Percentiles rank a stretch among this genome's conserved stretches.
Conservation (phyloP, 2,113 vertebrate species). For the Aegotheles bennettii region DNA sequence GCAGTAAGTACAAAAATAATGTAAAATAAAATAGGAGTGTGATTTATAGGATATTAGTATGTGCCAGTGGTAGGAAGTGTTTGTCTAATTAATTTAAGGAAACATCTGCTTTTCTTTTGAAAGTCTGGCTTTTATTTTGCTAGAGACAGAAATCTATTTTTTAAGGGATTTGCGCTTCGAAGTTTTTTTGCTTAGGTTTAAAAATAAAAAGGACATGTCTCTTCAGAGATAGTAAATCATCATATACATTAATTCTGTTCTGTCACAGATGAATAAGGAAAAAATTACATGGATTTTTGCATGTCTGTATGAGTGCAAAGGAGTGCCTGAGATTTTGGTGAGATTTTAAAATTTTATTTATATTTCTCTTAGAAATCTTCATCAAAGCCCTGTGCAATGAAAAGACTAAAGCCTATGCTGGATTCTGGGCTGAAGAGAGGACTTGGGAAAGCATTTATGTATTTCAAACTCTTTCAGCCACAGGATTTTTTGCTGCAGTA, state of each 20-base stretch:
- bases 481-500: not conserved
- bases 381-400: not conserved
- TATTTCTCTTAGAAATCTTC: not conserved
- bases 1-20: constrained; percentile 1
- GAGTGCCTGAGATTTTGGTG: not conserved
- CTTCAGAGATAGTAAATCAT: constrained; percentile 7
- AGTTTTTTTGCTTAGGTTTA: not conserved
- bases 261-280: not conserved
- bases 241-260: not conserved
- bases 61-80: not conserved
- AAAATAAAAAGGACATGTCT: constrained; percentile 18
- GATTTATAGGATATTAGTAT: not conserved
- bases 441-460: not conserved
- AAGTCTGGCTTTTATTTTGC: constrained; percentile 14
- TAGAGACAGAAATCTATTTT: not conserved
- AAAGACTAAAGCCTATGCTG: not conserved
- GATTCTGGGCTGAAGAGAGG: not conserved
- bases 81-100: not conserved
- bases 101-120: constrained; percentile 37
- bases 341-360: not conserved
- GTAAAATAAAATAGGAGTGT: not conserved
- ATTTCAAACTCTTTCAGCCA: not conserved
- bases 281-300: not conserved
- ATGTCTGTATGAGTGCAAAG: not conserved
- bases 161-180: not conserved